Evolutionary conservation across 2,888 invertebrate species (phyloP).

Genomic region (Megaustenia siamemsis): DNA sequence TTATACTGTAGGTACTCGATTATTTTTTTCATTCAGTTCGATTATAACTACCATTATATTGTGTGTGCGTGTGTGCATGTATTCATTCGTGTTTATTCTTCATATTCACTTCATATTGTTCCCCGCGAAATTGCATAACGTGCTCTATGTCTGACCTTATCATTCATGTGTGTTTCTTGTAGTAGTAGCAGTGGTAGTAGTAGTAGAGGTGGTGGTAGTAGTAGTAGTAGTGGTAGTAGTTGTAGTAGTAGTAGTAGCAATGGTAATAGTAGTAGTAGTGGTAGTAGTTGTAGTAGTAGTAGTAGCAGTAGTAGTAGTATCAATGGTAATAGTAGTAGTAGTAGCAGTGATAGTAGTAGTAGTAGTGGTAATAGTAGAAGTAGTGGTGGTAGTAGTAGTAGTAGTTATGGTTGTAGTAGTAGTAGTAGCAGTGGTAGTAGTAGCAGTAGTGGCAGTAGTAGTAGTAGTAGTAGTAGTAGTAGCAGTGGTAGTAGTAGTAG

Average conservation of each 20-base stretch:
- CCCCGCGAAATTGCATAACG: no score
- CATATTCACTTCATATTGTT: no score
- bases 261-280: conserved; percentile 22
- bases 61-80: no score
- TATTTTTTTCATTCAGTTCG: no score
- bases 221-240: conserved; percentile 36
- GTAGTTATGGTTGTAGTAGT: conserved; percentile 55
- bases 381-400: conserved; percentile 51
- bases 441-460: conserved; percentile 51
- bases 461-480: conserved; percentile 50
- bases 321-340: conserved; percentile 53
- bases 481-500: conserved; percentile 52
- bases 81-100: no score
- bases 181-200: conserved; percentile 52
- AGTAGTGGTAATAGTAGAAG: conserved; percentile 49
- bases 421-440: conserved; percentile 55
- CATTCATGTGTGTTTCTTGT: no score
- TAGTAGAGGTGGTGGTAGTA: conserved; percentile 39
- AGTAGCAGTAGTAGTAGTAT: conserved; percentile 55
- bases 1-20: no score
- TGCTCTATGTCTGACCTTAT: no score
- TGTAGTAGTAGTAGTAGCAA: conserved; percentile 40
- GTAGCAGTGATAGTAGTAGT: conserved; percentile 52
- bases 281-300: conserved; percentile 30
- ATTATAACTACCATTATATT: no score